Percentiles rank a stretch among this genome's conserved stretches.
phyloP scores from a whole-genome alignment of 2,888 invertebrate species.

The Leptopilina drosophilae region DNA sequence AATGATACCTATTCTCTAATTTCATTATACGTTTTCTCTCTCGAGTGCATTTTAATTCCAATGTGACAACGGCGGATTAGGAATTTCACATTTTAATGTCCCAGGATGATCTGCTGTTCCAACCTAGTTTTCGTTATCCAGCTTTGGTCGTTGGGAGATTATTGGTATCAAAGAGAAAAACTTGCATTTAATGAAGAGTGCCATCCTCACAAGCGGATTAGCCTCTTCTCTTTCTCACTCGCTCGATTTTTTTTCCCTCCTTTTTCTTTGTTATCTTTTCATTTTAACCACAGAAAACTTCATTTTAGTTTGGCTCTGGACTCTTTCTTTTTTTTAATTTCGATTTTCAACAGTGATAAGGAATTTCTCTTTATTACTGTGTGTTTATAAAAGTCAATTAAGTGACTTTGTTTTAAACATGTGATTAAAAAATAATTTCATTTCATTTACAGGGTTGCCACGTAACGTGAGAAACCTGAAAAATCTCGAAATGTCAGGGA shows the following conservation, averaged over 20 bases:
- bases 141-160: slow-evolving; percentile 20
- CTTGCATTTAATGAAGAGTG: slow-evolving; percentile 32
- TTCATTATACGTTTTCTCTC: slow-evolving; percentile 12
- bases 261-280: slow-evolving; percentile 23
- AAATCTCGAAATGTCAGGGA: no score
- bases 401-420: not conserved
- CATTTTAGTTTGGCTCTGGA: not conserved
- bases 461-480: no score
- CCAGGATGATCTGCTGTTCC: slow-evolving; percentile 28
- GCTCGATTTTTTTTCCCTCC: not conserved
- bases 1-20: slow-evolving; percentile 23
- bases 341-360: not conserved
- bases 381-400: no score
- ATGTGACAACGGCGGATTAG: slow-evolving; percentile 16
- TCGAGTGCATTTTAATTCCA: slow-evolving; percentile 6
- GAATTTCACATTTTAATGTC: slow-evolving; percentile 28
- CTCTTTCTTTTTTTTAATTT: slow-evolving; percentile 3
- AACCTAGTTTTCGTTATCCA: slow-evolving; percentile 30
- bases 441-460: no score
- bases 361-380: not conserved
- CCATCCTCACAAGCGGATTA: slow-evolving; percentile 22
- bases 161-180: slow-evolving; percentile 28
- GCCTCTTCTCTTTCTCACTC: slow-evolving; percentile 1
- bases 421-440: not conserved
- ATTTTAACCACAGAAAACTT: slow-evolving; percentile 11